Percentiles rank a stretch among this genome's conserved stretches.
Conservation (phyloP, 2,113 vertebrate species). For the Calyptomena viridis region DNA sequence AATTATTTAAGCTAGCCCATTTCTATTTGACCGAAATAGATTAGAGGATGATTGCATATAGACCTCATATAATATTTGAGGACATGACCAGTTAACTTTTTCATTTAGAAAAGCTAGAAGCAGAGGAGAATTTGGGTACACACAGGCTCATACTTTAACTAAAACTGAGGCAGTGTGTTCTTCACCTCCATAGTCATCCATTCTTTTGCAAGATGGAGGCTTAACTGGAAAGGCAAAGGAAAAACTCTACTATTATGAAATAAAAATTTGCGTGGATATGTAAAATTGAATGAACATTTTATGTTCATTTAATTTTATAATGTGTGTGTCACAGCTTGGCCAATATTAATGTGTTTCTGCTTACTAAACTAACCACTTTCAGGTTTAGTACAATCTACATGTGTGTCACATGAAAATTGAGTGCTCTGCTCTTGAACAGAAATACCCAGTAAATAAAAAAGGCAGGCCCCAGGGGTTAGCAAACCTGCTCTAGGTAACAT, state of each 20-base stretch:
- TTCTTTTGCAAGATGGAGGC: background rate
- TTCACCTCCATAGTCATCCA: background rate
- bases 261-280: background rate
- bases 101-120: background rate
- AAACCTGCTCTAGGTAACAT: background rate
- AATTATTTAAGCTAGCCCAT: background rate
- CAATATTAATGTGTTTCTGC: background rate
- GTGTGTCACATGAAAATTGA: background rate
- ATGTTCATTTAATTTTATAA: background rate
- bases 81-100: background rate
- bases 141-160: background rate
- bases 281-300: background rate
- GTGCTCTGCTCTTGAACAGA: background rate
- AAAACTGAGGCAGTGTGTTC: background rate
- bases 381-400: background rate
- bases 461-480: rapidly evolving
- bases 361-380: background rate
- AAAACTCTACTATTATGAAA: background rate
- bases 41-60: background rate
- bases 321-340: no score
- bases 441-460: background rate
- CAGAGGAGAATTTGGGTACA: background rate
- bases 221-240: background rate
- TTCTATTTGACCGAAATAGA: background rate
- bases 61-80: background rate